phyloP scores from a whole-genome alignment of 2,888 invertebrate genomes.

The Cosmorhoe ocellata region DNA sequence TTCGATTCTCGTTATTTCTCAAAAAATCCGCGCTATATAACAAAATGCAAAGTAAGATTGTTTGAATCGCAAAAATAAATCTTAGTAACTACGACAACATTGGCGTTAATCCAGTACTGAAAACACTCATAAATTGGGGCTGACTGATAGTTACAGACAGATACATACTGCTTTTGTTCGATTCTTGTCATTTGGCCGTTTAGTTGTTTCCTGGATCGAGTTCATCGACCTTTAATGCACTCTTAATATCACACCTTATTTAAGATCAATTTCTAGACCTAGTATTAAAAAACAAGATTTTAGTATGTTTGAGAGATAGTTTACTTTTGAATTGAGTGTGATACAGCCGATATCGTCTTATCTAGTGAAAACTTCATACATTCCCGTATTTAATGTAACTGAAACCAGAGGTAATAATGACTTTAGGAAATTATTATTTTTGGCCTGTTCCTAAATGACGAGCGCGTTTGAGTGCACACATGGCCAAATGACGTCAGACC shows the following conservation, averaged over 20 bases:
- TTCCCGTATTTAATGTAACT: conserved; percentile 5
- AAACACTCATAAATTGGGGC: conserved; percentile 45
- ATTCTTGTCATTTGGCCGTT: conserved; percentile 5
- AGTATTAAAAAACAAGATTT: no score
- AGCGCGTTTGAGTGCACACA: conserved; percentile 42
- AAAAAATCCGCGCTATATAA: no score
- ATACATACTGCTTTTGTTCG: conserved; percentile 37
- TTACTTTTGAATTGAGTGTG: no score
- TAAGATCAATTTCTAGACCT: no score
- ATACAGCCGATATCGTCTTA: no score
- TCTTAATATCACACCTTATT: no score
- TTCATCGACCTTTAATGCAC: conserved; percentile 5
- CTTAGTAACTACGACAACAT: conserved; percentile 41
- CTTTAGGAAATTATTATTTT: conserved; percentile 48
- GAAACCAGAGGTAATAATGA: conserved; percentile 16
- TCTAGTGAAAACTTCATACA: no score
- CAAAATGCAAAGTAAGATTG: no score
- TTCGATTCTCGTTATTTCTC: no score
- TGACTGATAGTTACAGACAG: conserved; percentile 28
- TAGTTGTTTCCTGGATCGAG: conserved; percentile 14
- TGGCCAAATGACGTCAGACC: conserved; percentile 52
- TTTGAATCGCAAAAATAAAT: conserved; percentile 35
- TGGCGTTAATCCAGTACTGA: conserved; percentile 53
- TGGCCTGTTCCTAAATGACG: conserved; percentile 47
- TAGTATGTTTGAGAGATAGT: no score